Percentiles rank a stretch among this genome's conserved stretches.
phyloP scores from a whole-genome alignment of 2,797 vertebrate genomes.

The Artibeus jamaicensis region DNA sequence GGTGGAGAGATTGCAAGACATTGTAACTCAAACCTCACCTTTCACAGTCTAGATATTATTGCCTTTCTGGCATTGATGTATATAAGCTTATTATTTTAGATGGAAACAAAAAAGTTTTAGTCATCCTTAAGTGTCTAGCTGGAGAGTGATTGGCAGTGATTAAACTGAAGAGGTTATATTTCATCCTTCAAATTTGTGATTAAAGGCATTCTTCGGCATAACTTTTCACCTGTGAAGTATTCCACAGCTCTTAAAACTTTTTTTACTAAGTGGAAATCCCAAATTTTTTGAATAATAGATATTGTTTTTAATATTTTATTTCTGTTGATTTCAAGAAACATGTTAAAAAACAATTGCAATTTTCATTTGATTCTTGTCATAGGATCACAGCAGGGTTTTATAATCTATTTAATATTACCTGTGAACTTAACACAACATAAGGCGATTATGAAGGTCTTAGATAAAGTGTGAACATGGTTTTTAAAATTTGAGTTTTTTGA shows the following conservation, averaged over 20 bases:
- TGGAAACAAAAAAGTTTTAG: constrained; percentile 61
- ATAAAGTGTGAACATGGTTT: background rate
- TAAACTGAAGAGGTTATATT: constrained; percentile 61
- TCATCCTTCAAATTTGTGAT: constrained; percentile 54
- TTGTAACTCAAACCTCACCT: constrained; percentile 39
- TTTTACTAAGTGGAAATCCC: constrained; percentile 40
- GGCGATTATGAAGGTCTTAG: constrained; percentile 13
- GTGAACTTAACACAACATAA: background rate
- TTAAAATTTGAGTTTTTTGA: background rate
- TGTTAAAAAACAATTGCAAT: constrained; percentile 48
- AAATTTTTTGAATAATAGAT: constrained; percentile 38
- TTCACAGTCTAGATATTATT: constrained; percentile 59
- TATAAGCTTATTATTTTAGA: constrained; percentile 58
- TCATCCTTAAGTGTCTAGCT: constrained; percentile 61
- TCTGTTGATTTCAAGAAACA: constrained; percentile 52
- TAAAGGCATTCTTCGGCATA: constrained; percentile 48
- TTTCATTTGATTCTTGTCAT: constrained; percentile 42
- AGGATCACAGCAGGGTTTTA: constrained; percentile 1
- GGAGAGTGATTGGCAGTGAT: constrained; percentile 42
- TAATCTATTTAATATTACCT: constrained; percentile 18
- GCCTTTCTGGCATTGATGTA: constrained; percentile 39
- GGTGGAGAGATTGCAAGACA: constrained; percentile 16
- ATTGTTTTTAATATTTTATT: constrained; percentile 24
- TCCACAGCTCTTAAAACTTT: constrained; percentile 54
- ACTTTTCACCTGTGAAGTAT: constrained; percentile 58